Evolutionary conservation across 2,113 vertebrate species (phyloP).

Genomic region (Microcebus griseorufus): DNA sequence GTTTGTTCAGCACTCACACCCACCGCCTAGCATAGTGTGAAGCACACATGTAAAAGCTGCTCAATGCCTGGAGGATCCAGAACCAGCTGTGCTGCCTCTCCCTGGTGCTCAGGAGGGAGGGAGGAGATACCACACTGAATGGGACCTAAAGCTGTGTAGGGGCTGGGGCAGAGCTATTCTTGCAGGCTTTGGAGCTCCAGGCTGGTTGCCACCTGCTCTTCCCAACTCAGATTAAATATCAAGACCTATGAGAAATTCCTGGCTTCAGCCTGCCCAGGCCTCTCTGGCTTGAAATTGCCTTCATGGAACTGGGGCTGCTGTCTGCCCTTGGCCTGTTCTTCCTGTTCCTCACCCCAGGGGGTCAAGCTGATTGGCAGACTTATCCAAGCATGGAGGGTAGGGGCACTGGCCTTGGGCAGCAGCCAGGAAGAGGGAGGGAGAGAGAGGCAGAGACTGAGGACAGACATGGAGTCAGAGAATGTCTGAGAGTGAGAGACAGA

Average conservation of each 20-base stretch:
- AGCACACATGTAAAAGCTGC: background rate
- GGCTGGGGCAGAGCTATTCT: background rate
- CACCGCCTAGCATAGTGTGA: background rate
- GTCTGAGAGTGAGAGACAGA: constrained; percentile 48
- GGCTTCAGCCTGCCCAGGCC: constrained; percentile 60
- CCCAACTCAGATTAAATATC: constrained; percentile 78
- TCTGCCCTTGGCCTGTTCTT: constrained; percentile 70
- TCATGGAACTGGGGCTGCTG: constrained; percentile 56
- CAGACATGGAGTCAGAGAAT: constrained; percentile 49
- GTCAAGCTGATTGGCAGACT: constrained; percentile 61
- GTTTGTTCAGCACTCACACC: background rate
- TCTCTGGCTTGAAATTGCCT: constrained; percentile 65
- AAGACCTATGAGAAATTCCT: constrained; percentile 76
- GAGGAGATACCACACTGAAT: background rate
- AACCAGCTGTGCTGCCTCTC: background rate
- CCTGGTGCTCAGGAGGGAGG: background rate
- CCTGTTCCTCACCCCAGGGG: constrained; percentile 66
- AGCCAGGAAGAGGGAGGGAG: constrained; percentile 42
- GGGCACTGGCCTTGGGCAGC: constrained; percentile 66
- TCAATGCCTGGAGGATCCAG: background rate
- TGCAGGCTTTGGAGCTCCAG: constrained; percentile 58
- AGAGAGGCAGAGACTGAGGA: background rate
- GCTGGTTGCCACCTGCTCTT: constrained; percentile 73
- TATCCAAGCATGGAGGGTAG: constrained; percentile 61
- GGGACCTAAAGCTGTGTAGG: background rate